phyloP scores from a whole-genome alignment of 2,888 invertebrate species.

The Tortricodes alternella region DNA sequence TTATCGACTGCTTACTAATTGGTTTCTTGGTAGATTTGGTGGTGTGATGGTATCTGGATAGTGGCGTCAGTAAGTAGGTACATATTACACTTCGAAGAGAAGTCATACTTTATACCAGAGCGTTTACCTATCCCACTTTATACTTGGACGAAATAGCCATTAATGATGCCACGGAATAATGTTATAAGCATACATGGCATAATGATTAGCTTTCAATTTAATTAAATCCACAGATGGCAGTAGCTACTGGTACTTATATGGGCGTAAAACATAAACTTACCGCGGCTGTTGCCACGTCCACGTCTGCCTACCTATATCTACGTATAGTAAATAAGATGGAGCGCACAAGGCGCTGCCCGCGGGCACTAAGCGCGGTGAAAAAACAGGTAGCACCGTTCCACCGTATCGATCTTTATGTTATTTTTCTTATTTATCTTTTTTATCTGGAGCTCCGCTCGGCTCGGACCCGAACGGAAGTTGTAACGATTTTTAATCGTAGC shows the following conservation, averaged over 20 bases:
- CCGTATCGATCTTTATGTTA: conserved; percentile 79
- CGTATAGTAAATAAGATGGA: conserved; percentile 36
- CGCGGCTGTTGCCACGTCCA: conserved; percentile 12
- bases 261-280: conserved; percentile 1
- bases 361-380: conserved; percentile 63
- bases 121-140: too few relatives aligned
- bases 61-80: too few relatives aligned
- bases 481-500: conserved; percentile 81
- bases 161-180: background rate
- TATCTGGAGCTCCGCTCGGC: conserved; percentile 71
- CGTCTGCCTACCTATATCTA: conserved; percentile 1
- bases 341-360: conserved; percentile 51
- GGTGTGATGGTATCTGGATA: too few relatives aligned
- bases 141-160: too few relatives aligned
- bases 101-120: too few relatives aligned
- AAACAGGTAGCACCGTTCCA: conserved; percentile 80
- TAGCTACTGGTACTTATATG: background rate
- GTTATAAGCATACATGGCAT: background rate
- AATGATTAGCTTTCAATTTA: conserved; percentile 9
- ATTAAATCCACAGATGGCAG: conserved; percentile 12
- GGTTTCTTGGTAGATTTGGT: too few relatives aligned
- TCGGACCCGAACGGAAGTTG: conserved; percentile 79
- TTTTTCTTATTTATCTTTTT: conserved; percentile 80
- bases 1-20: too few relatives aligned
- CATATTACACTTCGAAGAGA: too few relatives aligned